Percentiles rank a stretch among this genome's conserved stretches.
These are phyloP conservation scores for Venusia cambrica DNA, from an alignment of 2,888 invertebrate species.

Conservation along the genomic window DNA sequence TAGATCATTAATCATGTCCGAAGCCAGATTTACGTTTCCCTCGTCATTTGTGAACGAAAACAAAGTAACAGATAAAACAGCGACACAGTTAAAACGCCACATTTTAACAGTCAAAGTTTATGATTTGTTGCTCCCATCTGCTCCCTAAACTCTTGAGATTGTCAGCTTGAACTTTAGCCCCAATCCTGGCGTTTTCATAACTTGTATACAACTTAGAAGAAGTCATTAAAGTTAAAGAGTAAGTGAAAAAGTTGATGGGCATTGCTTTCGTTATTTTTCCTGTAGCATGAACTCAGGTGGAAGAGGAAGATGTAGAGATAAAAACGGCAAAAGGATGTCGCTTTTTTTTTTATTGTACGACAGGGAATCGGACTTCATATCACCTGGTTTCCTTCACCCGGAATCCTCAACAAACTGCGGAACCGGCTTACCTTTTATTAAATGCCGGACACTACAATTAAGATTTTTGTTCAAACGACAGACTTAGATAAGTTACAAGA, in stretches of 20 bases:
- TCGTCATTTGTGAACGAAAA: neutral
- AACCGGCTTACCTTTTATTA: no score
- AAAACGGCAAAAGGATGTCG: no score
- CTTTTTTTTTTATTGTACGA: no score
- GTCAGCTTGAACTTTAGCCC: conserved; percentile 26
- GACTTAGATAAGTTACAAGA: no score
- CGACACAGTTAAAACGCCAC: conserved; percentile 12
- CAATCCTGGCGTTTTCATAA: conserved; percentile 21
- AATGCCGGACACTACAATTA: no score
- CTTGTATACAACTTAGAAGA: conserved; percentile 28
- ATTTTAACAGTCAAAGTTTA: conserved; percentile 27
- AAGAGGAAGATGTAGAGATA: conserved; percentile 1
- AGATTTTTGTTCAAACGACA: no score
- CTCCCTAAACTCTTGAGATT: conserved; percentile 24
- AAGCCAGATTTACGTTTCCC: no score
- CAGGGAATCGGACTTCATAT: no score
- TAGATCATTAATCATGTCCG: no score
- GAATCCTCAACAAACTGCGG: no score
- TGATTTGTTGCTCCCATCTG: conserved; percentile 25
- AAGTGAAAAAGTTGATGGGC: conserved; percentile 35
- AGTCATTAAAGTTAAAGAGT: conserved; percentile 38
- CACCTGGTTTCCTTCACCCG: no score
- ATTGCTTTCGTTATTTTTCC: conserved; percentile 15
- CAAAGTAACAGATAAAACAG: conserved; percentile 11
- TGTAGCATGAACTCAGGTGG: conserved; percentile 1